Base-by-base conservation (phyloP, 2,113 vertebrate species). In the Hyperopisus bebe region DNA sequence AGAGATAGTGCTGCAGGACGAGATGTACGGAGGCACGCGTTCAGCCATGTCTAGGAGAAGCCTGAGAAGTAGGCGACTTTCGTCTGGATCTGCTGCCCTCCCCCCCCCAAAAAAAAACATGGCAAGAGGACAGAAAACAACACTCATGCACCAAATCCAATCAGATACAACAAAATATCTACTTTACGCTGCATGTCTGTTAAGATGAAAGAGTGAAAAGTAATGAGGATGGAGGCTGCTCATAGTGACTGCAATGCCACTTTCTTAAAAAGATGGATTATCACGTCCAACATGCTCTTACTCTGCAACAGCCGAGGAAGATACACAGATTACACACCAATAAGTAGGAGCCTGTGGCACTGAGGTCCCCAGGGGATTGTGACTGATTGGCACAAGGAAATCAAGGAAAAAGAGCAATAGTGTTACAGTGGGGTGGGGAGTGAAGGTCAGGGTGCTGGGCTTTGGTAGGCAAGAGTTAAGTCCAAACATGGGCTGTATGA, bases 1-100 rank as follows among this genome's bases (percentile, higher is more conserved):
- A 88, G 89, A 93, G 92, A 91, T 91, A 92, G 91, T 92, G 35
- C 15, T 42, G 94, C 89, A 39, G 84, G 84, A 84, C 39, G 46
- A 58, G 53, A 53, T 48, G 31, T 66, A 53, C 10, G 8, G 31
- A 90, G 31, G 87, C 42, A 80, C 39, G 42, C 50, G 15, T 24
- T 55, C 17, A 24, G 35, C 86, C 62, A 90, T 46, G 58, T 35
- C 62, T 89, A 82, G 86, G 89, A 42, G 35, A 66, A 62, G 1
- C 8, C 13, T 19, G 13, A 35, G 86, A 31, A 88, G 86, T 19
- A 42, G 50, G 31, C 13, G 62, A 70, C 62, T 70, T 31, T 27
- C 8, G n/a, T 31, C 86, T 21, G 86, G 3, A 42, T 21, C 50
- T 31, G 10, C 50, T 87, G 17, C 42, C 8, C 24, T 0, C 27